phyloP scores from a whole-genome alignment of 2,797 vertebrate species.

The Ataeniobius toweri region DNA sequence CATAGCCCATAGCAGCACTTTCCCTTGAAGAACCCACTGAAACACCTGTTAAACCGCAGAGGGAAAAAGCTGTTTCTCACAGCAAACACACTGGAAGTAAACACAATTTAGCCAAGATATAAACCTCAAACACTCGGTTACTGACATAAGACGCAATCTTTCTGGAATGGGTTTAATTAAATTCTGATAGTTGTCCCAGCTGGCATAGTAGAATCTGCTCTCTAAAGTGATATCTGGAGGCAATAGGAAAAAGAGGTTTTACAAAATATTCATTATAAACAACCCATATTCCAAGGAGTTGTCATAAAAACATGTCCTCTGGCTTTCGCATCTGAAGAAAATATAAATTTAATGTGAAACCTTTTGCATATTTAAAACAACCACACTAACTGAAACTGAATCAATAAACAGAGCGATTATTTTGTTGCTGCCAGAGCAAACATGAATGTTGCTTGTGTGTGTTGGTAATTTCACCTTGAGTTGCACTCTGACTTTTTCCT shows the following conservation, averaged over 20 bases:
- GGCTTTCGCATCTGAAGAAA: background rate
- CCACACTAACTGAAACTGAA: background rate
- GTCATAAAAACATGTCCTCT: background rate
- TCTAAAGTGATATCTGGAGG: conserved; percentile 60
- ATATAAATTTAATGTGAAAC: background rate
- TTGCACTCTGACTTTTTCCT: conserved; percentile 31
- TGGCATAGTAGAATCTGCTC: conserved; percentile 48
- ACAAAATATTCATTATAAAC: conserved; percentile 42
- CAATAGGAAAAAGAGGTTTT: conserved; percentile 34
- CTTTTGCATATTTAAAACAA: background rate
- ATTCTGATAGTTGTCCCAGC: conserved; percentile 60
- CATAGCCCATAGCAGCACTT: background rate
- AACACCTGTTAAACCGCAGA: conserved; percentile 28
- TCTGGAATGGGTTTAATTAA: conserved; percentile 64
- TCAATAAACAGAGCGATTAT: background rate
- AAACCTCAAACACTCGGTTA: conserved; percentile 55
- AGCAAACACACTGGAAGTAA: conserved; percentile 36
- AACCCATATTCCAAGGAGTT: conserved; percentile 26
- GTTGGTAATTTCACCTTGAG: conserved; percentile 52
- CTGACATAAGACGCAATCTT: conserved; percentile 43
- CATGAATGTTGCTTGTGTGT: conserved; percentile 1
- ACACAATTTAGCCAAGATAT: conserved; percentile 43
- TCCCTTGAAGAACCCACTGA: background rate
- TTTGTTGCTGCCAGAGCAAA: background rate
- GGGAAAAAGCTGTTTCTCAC: conserved; percentile 7